phyloP scores from a whole-genome alignment of 2,113 vertebrate genomes.

The Lepidiolamprologus cunningtoni region DNA sequence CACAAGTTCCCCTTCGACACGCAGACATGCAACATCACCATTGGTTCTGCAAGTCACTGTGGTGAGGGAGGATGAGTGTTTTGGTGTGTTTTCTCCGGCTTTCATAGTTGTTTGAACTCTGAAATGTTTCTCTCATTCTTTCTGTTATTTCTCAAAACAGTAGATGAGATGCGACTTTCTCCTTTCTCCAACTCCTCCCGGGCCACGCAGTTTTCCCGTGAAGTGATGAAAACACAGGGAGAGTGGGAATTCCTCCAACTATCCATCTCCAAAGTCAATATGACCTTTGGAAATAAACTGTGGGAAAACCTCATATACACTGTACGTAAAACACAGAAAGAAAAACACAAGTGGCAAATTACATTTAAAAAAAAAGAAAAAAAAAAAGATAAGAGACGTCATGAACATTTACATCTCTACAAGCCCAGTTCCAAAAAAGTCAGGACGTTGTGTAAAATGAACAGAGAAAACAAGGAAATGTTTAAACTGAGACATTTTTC shows the following conservation, averaged over 20 bases:
- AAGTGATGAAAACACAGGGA: conserved; percentile 44
- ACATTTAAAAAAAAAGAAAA: rapidly evolving
- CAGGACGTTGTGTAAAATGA: neutral
- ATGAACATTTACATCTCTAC: neutral
- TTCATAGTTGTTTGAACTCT: neutral
- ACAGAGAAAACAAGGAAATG: neutral
- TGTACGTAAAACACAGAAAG: neutral
- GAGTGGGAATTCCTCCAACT: conserved; percentile 63
- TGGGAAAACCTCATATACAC: conserved; percentile 54
- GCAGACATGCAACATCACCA: conserved; percentile 52
- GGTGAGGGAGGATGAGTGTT: conserved; percentile 7
- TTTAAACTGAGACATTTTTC: neutral
- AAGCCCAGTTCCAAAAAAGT: neutral
- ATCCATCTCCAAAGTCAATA: neutral
- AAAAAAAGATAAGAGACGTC: rapidly evolving
- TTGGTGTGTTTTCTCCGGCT: neutral
- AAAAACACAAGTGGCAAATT: neutral
- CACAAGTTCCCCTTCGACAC: conserved; percentile 69
- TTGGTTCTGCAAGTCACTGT: conserved; percentile 18
- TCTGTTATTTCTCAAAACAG: neutral
- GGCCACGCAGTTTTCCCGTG: conserved; percentile 41
- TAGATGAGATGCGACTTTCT: neutral
- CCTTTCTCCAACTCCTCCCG: conserved; percentile 55
- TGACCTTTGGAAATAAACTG: neutral
- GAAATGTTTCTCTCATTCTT: neutral